Percentiles rank a stretch among this genome's conserved stretches.
Evolutionary conservation across 2,888 invertebrate species (phyloP).

Genomic region (Philaethria dido): DNA sequence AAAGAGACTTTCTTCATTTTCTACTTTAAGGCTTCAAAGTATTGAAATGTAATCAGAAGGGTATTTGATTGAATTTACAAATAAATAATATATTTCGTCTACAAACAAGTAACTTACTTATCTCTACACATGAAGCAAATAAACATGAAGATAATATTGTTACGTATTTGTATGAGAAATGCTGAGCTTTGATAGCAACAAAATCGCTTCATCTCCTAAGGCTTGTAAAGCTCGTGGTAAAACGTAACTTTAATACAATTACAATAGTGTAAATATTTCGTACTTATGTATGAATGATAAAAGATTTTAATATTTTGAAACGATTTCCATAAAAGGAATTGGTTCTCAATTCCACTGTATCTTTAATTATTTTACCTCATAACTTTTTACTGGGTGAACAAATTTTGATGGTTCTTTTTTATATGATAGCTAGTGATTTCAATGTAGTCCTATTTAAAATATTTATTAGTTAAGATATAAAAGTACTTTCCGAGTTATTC

Average conservation of each 20-base stretch:
- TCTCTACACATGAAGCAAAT: neutral
- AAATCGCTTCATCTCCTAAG: neutral
- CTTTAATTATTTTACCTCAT: no score
- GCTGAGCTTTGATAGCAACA: neutral
- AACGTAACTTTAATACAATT: neutral
- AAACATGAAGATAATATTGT: conserved; percentile 6
- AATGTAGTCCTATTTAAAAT: no score
- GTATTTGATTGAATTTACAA: neutral
- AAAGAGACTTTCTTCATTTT: no score
- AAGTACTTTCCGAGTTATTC: no score
- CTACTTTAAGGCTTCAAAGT: no score
- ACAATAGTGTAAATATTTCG: neutral
- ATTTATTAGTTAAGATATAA: no score
- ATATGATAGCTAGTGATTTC: no score
- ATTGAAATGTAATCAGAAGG: neutral
- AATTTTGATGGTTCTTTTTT: no score
- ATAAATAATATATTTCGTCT: neutral
- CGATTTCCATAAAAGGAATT: no score
- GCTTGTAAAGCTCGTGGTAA: neutral
- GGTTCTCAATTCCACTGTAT: no score
- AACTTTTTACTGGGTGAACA: no score
- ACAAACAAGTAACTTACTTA: neutral
- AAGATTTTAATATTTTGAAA: neutral
- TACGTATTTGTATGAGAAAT: conserved; percentile 1
- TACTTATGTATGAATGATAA: neutral